Percentiles rank a stretch among this genome's conserved stretches.
Conservation (phyloP, 2,888 invertebrate genomes). For the Agrotis clavis region DNA sequence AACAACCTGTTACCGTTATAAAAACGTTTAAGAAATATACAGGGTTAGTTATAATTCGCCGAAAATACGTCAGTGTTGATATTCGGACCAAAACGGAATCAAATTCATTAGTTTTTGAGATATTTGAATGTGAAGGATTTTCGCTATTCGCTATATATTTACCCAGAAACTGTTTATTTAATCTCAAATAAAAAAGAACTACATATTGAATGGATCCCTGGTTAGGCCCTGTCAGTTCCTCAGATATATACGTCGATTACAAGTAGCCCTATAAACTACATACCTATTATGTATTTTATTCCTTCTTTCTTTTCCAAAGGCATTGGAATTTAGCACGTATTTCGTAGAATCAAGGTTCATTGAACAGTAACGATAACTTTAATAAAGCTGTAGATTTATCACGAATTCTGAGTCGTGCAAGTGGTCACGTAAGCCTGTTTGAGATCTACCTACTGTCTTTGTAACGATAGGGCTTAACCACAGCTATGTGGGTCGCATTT, state of each 20-base stretch:
- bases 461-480: slow-evolving; percentile 39
- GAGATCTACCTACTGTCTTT: slow-evolving; percentile 39
- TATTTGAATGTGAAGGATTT: no score
- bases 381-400: slow-evolving; percentile 36
- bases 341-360: slow-evolving; percentile 53
- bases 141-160: no score
- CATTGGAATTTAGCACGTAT: slow-evolving; percentile 34
- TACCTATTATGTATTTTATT: not conserved
- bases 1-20: not conserved
- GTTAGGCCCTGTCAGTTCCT: no score
- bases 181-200: no score
- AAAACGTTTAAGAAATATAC: not conserved
- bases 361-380: slow-evolving; percentile 46
- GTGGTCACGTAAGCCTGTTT: slow-evolving; percentile 65
- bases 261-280: no score
- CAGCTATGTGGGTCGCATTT: slow-evolving; percentile 37
- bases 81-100: no score
- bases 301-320: slow-evolving; percentile 10
- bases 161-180: no score
- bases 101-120: no score
- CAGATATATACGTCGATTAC: no score
- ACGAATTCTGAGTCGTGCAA: slow-evolving; percentile 60
- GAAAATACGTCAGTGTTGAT: no score
- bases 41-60: no score
- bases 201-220: no score